These are phyloP conservation scores for Spinus olivaceus DNA, from an alignment of 2,797 vertebrate species.

Conservation along the genomic window DNA sequence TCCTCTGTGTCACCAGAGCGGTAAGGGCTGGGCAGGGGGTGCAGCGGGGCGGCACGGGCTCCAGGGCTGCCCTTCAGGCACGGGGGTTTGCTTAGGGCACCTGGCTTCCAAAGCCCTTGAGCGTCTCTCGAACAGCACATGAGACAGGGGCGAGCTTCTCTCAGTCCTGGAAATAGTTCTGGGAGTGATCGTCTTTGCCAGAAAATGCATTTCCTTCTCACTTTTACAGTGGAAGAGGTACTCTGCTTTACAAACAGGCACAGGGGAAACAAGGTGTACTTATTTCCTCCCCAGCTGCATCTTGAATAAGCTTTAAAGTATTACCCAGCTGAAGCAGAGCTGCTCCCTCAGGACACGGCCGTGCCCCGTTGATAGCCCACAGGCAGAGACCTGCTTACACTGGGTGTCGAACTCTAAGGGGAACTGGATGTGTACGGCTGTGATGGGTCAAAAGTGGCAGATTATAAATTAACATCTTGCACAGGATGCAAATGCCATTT, in stretches of 20 bases:
- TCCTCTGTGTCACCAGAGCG: slow-evolving; percentile 76
- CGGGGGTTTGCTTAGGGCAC: not conserved
- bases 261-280: not conserved
- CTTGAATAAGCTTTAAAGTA: not conserved
- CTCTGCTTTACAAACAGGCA: not conserved
- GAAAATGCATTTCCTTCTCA: not conserved
- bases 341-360: not conserved
- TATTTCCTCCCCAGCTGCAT: not conserved
- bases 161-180: not conserved
- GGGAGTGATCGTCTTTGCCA: not conserved
- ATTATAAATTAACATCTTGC: not conserved
- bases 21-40: slow-evolving; percentile 38
- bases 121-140: no score
- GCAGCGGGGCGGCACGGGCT: not conserved
- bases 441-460: not conserved
- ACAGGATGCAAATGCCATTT: not conserved
- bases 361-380: accelerated
- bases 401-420: accelerated
- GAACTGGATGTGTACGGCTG: not conserved
- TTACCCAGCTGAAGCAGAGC: no score
- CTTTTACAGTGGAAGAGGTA: not conserved
- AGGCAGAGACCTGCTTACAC: not conserved
- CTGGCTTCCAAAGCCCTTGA: accelerated
- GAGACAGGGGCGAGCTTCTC: accelerated
- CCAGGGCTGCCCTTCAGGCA: not conserved